phyloP scores from a whole-genome alignment of 1,140 invertebrate genomes.

The Hyles euphorbiae region DNA sequence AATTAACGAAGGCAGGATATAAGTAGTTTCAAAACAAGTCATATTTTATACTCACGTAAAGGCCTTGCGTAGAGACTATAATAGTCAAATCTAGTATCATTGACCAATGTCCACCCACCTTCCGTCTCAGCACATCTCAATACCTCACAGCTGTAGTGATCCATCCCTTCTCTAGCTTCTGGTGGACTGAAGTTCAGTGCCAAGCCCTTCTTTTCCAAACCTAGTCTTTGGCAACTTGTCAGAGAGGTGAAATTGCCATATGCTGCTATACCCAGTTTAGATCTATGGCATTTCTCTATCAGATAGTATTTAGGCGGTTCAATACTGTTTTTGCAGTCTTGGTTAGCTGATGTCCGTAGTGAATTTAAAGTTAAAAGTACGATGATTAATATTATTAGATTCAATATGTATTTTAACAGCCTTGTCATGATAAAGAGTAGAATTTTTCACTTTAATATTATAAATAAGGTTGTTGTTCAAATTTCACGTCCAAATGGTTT shows the following conservation, averaged over 20 bases:
- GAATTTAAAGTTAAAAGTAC: not conserved
- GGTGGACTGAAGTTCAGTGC: conserved; percentile 78
- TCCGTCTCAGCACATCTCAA: conserved; percentile 78
- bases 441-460: too few relatives aligned
- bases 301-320: conserved; percentile 47
- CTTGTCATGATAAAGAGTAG: too few relatives aligned
- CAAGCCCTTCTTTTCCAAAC: conserved; percentile 76
- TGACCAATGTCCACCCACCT: conserved; percentile 67
- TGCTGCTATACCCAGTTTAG: conserved; percentile 43
- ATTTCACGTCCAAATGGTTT: too few relatives aligned
- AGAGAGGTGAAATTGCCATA: conserved; percentile 54
- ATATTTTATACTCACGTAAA: conserved; percentile 60
- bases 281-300: conserved; percentile 57
- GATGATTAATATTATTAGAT: not conserved
- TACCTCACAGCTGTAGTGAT: conserved; percentile 68
- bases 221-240: conserved; percentile 75
- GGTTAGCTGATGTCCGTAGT: not conserved
- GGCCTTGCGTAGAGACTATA: conserved; percentile 76
- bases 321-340: not conserved
- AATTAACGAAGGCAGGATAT: too few relatives aligned
- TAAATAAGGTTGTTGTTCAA: too few relatives aligned
- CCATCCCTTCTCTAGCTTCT: conserved; percentile 37
- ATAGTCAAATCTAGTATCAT: conserved; percentile 77
- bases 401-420: too few relatives aligned
- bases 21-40: too few relatives aligned